Conservation (phyloP, 2,113 vertebrate species). For the Ploceus nigricollis region DNA sequence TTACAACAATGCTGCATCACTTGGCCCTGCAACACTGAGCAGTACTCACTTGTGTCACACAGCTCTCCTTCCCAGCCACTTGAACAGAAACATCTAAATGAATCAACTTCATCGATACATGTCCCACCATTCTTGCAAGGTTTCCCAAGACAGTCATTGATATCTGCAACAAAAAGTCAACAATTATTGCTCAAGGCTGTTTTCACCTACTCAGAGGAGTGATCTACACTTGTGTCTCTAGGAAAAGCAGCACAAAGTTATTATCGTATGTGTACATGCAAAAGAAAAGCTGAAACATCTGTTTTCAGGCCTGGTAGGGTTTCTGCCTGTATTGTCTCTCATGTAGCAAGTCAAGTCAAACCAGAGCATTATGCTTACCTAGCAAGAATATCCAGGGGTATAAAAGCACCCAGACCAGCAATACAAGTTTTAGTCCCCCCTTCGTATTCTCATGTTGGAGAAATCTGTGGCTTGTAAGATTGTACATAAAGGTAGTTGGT, state of each 20-base stretch:
- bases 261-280: not conserved
- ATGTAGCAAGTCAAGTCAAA: not conserved
- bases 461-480: not conserved
- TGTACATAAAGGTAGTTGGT: not conserved
- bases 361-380: not conserved
- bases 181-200: not conserved
- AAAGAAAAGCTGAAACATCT: not conserved
- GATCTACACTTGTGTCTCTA: not conserved
- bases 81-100: slow-evolving; percentile 90
- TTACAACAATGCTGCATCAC: not conserved
- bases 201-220: not conserved
- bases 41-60: slow-evolving; percentile 87
- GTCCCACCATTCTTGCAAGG: slow-evolving; percentile 92
- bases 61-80: slow-evolving; percentile 90
- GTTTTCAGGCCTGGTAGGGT: not conserved
- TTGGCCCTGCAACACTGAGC: not conserved
- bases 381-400: not conserved
- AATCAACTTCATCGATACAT: slow-evolving; percentile 88
- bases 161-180: slow-evolving; percentile 74
- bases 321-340: not conserved
- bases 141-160: slow-evolving; percentile 87
- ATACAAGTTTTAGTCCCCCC: not conserved
- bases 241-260: not conserved
- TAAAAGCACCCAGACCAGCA: not conserved
- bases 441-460: not conserved